Conservation (phyloP, 2,113 vertebrate genomes). For the Catharus fuscescens region DNA sequence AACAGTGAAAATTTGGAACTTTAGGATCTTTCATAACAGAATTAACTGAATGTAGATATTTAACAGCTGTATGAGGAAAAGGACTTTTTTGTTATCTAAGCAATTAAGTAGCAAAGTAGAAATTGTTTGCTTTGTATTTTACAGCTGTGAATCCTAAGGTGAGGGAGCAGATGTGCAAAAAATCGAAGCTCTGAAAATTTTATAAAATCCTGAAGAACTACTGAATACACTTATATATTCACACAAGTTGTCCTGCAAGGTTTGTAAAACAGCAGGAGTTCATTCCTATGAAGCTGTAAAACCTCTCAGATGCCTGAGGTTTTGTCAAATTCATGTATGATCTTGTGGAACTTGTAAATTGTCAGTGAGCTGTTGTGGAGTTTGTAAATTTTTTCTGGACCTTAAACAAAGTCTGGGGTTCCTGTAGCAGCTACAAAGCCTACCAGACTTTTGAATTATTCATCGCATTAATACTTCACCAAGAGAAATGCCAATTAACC, state of each 20-base stretch:
- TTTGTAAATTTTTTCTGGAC: slow-evolving; percentile 5
- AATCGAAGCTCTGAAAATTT: neutral
- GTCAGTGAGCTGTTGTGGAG: neutral
- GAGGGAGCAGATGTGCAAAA: neutral
- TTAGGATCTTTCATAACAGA: neutral
- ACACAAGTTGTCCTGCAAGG: neutral
- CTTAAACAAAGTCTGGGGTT: neutral
- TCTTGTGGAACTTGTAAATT: neutral
- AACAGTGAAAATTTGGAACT: neutral
- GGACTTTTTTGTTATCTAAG: neutral
- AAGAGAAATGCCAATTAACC: neutral
- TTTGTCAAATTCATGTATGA: neutral
- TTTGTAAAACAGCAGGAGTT: slow-evolving; percentile 4
- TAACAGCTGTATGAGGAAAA: neutral
- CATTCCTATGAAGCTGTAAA: neutral
- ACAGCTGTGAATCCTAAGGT: neutral
- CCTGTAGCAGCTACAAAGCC: neutral
- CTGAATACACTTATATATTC: neutral
- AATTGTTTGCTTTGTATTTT: neutral
- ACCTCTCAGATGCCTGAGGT: neutral
- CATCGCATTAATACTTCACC: neutral
- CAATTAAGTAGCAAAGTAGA: rapidly evolving
- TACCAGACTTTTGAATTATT: neutral
- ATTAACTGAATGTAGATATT: neutral
- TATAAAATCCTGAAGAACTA: neutral